A percentile compares a stretch with the other conserved stretches of the same genome.
phyloP scores from a whole-genome alignment of 2,797 vertebrate genomes.

The Benthosema pterotum region DNA sequence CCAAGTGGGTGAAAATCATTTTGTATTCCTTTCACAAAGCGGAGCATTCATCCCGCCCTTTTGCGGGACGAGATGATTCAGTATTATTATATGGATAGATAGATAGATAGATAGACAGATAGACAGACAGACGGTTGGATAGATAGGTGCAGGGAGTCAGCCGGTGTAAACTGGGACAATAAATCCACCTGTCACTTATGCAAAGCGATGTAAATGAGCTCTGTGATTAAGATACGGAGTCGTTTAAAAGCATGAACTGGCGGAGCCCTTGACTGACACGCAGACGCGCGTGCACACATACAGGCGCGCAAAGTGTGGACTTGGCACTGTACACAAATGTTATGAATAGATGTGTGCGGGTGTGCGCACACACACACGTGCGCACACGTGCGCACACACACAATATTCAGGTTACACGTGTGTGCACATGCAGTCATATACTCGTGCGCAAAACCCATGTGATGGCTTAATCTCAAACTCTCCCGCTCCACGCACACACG shows the following conservation, averaged over 20 bases:
- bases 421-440: slow-evolving; percentile 23
- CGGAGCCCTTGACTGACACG: slow-evolving; percentile 72
- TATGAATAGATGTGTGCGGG: not conserved
- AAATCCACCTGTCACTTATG: slow-evolving; percentile 84
- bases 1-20: slow-evolving; percentile 64
- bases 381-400: slow-evolving; percentile 42
- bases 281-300: slow-evolving; percentile 24
- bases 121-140: no score
- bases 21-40: slow-evolving; percentile 66
- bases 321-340: no score
- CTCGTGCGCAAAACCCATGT: not conserved
- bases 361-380: slow-evolving; percentile 35
- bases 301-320: no score
- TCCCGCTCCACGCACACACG: slow-evolving; percentile 28
- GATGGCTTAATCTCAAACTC: slow-evolving; percentile 41
- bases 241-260: slow-evolving; percentile 77
- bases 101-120: no score
- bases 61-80: slow-evolving; percentile 72
- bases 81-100: slow-evolving; percentile 72
- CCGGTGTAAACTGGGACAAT: slow-evolving; percentile 76
- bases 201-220: slow-evolving; percentile 84
- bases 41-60: slow-evolving; percentile 54
- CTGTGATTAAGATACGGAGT: slow-evolving; percentile 82
- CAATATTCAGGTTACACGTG: slow-evolving; percentile 14
- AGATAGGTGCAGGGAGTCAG: slow-evolving; percentile 76